Evolutionary conservation across 2,797 vertebrate genomes (phyloP), one percentile per base, ranked within the genome.

Genomic region (Notolabrus celidotus): DNA sequence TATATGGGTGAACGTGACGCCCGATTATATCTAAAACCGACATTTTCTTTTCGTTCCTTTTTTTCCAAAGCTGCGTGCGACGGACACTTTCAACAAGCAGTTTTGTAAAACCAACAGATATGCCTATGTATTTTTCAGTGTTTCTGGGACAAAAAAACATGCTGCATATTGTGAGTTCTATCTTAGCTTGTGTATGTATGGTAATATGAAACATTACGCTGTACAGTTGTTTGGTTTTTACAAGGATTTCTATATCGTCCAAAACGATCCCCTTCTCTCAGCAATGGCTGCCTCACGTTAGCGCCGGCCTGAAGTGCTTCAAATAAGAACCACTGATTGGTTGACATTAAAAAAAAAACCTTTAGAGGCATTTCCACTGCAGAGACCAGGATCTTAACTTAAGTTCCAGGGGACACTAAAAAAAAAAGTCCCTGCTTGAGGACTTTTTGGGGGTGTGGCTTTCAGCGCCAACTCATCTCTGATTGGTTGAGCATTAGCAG

Each of bases 151-250:
- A 75, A 86, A 31, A n/a, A 79, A 81, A 78, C 80, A 82, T 68
- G 90, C 89, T 91, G 89, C 88, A 84, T 92, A 90, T 92, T 87
- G 92, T 91, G 91, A 88, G 77, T 90, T 89, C 83, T 89, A 84
- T 88, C 89, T 89, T 93, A 88, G 92, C 91, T 92, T 91, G 89
- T 93, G 91, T 93, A 74, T 43, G 82, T 91, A 84, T 77, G 85
- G 89, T 91, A 73, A 84, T 78, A 86, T 72, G 80, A 89, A 82
- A 83, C 90, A 81, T 89, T 85, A 79, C 86, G 80, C 88, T 92
- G 92, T 93, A 90, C 89, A 91, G 89, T 82, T 77, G 43, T 86
- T 80, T 80, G 69, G 27, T 67, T 83, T 85, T 79, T 69, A 57
- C 65, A 81, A 54, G 71, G 77, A 77, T 87, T 85, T 82, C 53